Percentiles rank a stretch among this genome's conserved stretches.
phyloP scores from a whole-genome alignment of 2,797 vertebrate species.

The Pristis pectinata region DNA sequence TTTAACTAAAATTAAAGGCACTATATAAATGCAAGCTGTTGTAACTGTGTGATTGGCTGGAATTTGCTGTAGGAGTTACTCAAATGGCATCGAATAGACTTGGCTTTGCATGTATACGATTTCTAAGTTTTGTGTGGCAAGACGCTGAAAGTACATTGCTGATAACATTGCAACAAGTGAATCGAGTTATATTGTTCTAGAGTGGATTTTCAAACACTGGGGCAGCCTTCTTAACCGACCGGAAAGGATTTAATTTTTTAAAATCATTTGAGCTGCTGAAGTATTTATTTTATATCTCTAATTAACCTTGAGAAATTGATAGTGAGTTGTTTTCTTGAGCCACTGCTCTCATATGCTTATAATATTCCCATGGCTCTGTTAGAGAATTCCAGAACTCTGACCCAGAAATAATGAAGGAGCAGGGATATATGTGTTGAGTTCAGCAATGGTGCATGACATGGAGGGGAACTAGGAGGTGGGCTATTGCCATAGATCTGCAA shows the following conservation, averaged over 20 bases:
- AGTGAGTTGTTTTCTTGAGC: background rate
- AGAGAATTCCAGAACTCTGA: background rate
- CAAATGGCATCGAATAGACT: background rate
- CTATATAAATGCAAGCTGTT: background rate
- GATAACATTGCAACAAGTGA: background rate
- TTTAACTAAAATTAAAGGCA: background rate
- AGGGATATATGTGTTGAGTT: background rate
- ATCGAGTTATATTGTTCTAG: background rate
- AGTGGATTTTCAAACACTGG: background rate
- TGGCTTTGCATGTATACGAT: background rate
- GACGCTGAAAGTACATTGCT: background rate
- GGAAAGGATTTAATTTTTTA: background rate
- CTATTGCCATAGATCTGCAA: no score
- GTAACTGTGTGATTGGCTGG: background rate
- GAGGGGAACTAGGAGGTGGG: no score
- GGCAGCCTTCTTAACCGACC: background rate
- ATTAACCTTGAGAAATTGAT: background rate
- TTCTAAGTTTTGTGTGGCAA: background rate
- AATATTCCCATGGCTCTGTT: background rate
- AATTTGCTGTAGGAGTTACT: background rate
- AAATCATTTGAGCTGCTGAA: background rate
- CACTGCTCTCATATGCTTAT: background rate
- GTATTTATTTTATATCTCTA: background rate
- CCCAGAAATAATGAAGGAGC: background rate
- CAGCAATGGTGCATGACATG: no score